Evolutionary conservation across 1,140 invertebrate genomes (phyloP).

Genomic region (Drosophila murphyi): DNA sequence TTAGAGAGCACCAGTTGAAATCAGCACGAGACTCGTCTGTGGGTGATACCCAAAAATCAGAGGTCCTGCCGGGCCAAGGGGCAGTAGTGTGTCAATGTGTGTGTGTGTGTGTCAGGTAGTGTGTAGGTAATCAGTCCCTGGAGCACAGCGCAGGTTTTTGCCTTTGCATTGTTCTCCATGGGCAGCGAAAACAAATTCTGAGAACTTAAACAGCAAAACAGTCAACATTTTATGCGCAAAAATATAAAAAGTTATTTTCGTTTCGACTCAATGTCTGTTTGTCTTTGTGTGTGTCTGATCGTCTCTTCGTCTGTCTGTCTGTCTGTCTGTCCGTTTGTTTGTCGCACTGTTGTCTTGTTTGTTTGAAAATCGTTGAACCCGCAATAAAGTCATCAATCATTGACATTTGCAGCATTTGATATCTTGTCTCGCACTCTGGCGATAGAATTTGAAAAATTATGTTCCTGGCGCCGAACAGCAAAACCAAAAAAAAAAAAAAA

Average conservation of each 20-base stretch:
- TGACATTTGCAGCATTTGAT: slow-evolving; percentile 80
- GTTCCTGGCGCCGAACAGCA: slow-evolving; percentile 58
- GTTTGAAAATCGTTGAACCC: slow-evolving; percentile 81
- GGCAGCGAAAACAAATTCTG: slow-evolving; percentile 67
- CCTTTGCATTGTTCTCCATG: slow-evolving; percentile 50
- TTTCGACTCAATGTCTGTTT: slow-evolving; percentile 34
- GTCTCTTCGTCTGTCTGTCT: slow-evolving; percentile 17
- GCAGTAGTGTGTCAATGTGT: not conserved
- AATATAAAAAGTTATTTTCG: slow-evolving; percentile 77
- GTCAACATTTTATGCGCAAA: slow-evolving; percentile 72
- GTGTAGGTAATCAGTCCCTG: slow-evolving; percentile 66
- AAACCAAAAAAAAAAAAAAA: slow-evolving; percentile 17
- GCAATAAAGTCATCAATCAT: slow-evolving; percentile 84
- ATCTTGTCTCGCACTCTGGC: slow-evolving; percentile 34
- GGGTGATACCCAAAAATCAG: not conserved
- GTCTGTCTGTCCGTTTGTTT: slow-evolving; percentile 46
- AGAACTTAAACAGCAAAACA: slow-evolving; percentile 68
- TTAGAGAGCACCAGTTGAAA: slow-evolving; percentile 40
- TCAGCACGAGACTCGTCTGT: slow-evolving; percentile 39
- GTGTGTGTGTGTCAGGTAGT: slow-evolving; percentile 53
- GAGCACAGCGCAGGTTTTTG: slow-evolving; percentile 74
- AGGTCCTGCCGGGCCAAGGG: slow-evolving; percentile 33
- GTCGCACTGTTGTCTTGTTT: slow-evolving; percentile 47
- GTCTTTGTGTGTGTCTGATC: slow-evolving; percentile 30
- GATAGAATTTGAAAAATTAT: slow-evolving; percentile 73